Conservation (phyloP, 2,888 invertebrate species). For the Agrochola lota region DNA sequence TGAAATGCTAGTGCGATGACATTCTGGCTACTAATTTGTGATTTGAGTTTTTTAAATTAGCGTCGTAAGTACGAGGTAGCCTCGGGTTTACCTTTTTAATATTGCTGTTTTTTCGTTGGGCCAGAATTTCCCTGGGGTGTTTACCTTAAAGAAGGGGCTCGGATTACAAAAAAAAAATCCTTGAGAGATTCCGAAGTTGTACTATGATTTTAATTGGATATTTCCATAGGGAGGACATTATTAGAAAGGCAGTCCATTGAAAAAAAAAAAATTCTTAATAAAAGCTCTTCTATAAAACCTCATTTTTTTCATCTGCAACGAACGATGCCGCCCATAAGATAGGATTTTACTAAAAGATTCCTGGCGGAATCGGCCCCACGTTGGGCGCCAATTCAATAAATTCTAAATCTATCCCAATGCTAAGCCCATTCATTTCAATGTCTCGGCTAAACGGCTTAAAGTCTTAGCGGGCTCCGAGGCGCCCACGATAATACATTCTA, state of each 20-base stretch:
- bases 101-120: slow-evolving; percentile 23
- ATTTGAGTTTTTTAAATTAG: not conserved
- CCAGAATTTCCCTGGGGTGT: slow-evolving; percentile 41
- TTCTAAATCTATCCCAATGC: slow-evolving; percentile 52
- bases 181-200: slow-evolving; percentile 8
- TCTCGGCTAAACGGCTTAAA: slow-evolving; percentile 71
- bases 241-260: too few species aligned
- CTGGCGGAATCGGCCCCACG: slow-evolving; percentile 40
- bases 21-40: not conserved
- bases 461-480: slow-evolving; percentile 58
- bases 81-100: slow-evolving; percentile 37
- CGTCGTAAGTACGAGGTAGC: slow-evolving; percentile 9
- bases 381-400: slow-evolving; percentile 67
- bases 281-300: not conserved
- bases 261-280: not conserved
- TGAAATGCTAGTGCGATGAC: not conserved
- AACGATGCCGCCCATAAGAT: not conserved
- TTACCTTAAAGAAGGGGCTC: slow-evolving; percentile 1
- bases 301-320: not conserved
- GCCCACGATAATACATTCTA: slow-evolving; percentile 66
- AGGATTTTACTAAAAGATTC: slow-evolving; percentile 19
- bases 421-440: slow-evolving; percentile 68
- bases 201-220: slow-evolving; percentile 28
- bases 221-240: too few species aligned
- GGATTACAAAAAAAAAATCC: slow-evolving; percentile 22